Evolutionary conservation across 1,140 invertebrate genomes (phyloP), one percentile per base, ranked within the genome.

Genomic region (Diorhabda sublineata): DNA sequence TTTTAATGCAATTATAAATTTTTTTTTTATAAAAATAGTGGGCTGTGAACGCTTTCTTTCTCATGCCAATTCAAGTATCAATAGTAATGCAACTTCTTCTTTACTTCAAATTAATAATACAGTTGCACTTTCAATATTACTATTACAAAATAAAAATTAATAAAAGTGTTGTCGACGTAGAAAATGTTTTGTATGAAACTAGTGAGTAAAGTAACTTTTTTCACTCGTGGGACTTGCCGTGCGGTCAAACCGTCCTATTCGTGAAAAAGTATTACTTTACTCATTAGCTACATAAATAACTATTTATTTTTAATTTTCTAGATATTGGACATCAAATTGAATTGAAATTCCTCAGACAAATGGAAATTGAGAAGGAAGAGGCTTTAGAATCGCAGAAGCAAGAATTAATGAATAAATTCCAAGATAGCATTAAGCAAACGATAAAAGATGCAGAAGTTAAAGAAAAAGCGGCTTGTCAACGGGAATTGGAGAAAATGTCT

Each of bases 321-420:
- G 76, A 76, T 11, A 78, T 80, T 44, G 80, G 81, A 2, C 47
- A 60, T 45, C 61, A 79, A 42, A 73, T 82, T 4, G 77, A 83
- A 66, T 58, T 72, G 2, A 76, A 71, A 62, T 75, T 78, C n/a
- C 61, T 63, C 7, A 72, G 78, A 9, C 71, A 77, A 45, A 65
- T 79, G 56, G 66, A 76, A 58, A 47, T 73, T 8, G 74, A 79
- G 26, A 79, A 81, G 42, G 65, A 75, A 42, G 73, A 78, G 11
- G 75, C 77, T 26, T 68, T 79, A 61, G 66, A 73, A n/a, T 74
- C 78, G 57, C 71, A 72, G 56, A 72, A 69, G 58, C 52, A 45
- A 57, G 66, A 70, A 42, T 43, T 74, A 2, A 11, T 71, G 9
- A 47, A 60, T n/a, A 45, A 9, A 7, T 57, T 71, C 6, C 64